Percentiles rank a stretch among this genome's conserved stretches.
Evolutionary conservation across 2,888 invertebrate species (phyloP).

Genomic region (Strigamia transsilvanica): DNA sequence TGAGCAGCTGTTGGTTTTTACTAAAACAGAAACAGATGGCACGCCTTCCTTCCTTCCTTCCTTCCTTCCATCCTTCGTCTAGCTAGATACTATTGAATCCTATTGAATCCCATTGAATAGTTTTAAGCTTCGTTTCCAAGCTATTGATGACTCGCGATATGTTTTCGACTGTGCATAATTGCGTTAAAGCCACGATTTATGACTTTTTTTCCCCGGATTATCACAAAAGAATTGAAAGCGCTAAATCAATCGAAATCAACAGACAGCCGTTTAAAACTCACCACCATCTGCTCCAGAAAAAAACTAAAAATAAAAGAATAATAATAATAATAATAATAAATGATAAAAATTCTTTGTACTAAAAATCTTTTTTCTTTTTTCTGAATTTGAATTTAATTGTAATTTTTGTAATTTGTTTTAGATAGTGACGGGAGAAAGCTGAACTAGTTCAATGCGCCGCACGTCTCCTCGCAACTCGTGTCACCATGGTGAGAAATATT

Average conservation of each 20-base stretch:
- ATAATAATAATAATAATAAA: neutral
- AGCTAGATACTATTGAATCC: neutral
- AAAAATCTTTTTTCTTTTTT: neutral
- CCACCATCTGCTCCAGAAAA: neutral
- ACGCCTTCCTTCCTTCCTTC: neutral
- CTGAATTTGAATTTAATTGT: no score
- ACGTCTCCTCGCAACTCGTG: slow-evolving; percentile 9
- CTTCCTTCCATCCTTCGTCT: neutral
- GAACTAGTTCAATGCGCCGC: neutral
- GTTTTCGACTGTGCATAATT: slow-evolving; percentile 42
- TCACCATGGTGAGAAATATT: slow-evolving; percentile 32
- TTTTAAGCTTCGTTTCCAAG: neutral
- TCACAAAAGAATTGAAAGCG: slow-evolving; percentile 26
- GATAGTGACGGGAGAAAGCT: neutral
- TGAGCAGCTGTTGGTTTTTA: neutral
- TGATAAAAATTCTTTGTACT: neutral
- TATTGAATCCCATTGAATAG: neutral
- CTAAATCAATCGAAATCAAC: slow-evolving; percentile 36
- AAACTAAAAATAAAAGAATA: neutral
- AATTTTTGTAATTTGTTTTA: neutral
- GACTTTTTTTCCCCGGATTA: slow-evolving; percentile 46
- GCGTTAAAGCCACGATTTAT: slow-evolving; percentile 23
- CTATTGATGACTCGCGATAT: slow-evolving; percentile 28
- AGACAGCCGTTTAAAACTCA: slow-evolving; percentile 14
- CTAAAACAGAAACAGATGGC: neutral